Conservation (phyloP, 2,797 vertebrate genomes). For the Oophaga sylvatica region DNA sequence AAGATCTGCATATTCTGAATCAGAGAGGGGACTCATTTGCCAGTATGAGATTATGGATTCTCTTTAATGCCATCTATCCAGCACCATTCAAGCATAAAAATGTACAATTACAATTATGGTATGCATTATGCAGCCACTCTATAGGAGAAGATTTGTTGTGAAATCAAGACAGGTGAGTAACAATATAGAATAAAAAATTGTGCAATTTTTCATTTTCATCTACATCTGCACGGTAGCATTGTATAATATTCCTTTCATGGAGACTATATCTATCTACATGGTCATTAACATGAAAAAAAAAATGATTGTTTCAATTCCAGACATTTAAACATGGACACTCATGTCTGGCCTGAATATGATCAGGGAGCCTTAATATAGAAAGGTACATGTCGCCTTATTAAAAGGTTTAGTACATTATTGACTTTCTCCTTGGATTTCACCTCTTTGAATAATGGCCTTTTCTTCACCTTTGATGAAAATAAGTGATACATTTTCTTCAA, state of each 20-base stretch:
- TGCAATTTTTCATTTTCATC: no score
- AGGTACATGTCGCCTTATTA: constrained; percentile 5
- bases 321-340: background rate
- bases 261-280: background rate
- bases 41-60: no score
- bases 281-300: background rate
- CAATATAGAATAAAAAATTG: no score
- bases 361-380: background rate
- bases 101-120: no score
- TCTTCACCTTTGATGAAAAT: constrained; percentile 46
- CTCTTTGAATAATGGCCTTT: constrained; percentile 27
- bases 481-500: constrained; percentile 18
- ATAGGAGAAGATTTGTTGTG: no score
- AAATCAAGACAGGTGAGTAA: no score
- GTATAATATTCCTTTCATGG: background rate
- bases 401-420: constrained; percentile 41
- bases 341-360: background rate
- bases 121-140: no score
- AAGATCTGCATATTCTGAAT: no score
- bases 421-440: constrained; percentile 43
- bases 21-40: no score
- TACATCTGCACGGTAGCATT: no score
- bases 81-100: no score
- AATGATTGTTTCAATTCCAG: background rate
- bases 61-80: no score